Evolutionary conservation across 2,888 invertebrate genomes (phyloP), one percentile per base, ranked within the genome.

Genomic region (Ditula angustiorana): DNA sequence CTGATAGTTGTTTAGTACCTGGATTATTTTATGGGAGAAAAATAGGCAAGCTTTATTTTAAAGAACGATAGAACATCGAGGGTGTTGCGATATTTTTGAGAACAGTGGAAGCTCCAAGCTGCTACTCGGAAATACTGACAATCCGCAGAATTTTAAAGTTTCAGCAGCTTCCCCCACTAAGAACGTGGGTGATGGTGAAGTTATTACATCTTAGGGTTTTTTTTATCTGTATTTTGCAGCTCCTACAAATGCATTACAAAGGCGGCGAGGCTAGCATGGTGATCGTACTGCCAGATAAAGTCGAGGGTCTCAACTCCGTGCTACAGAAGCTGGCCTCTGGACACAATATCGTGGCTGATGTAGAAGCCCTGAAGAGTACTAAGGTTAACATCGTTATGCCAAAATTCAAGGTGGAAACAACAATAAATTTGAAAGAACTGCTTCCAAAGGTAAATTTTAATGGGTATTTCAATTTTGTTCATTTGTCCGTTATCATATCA

Each of bases 391-490:
- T 52, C 21, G 33, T 7, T 30, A 21, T 52, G 5, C 52, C 52
- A 2, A 52, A 52, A 21, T 52, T 52, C 19, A 33, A 33, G 5
- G 52, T 30, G 11, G 52, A 52, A 21, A 33, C 28, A 4, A 52
- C 52, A 8, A 50, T 52, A 1, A 5, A 33, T 23, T 10, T 52
- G 19, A 33, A 21, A 33, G 11, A 33, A n/a, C 1, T 52, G 10
- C 19, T 52, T 19, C 33, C 33, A 3, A 52, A 52, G 21, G 52
- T 33, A 23, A 49, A 28, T 2, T 28, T 41, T 41, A 10, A 11
- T 5, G 3, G 5, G 26, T 26, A 26, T 26, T 26, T 26, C 5
- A 7, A 37, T 37, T 8, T 46, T 30, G 30, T 30, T 10, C 1
- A 10, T 30, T 10, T 2, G 30, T 7, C 8, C 1, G 30, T 30